phyloP scores from a whole-genome alignment of 2,113 vertebrate species.

The Nansenia antarctica region DNA sequence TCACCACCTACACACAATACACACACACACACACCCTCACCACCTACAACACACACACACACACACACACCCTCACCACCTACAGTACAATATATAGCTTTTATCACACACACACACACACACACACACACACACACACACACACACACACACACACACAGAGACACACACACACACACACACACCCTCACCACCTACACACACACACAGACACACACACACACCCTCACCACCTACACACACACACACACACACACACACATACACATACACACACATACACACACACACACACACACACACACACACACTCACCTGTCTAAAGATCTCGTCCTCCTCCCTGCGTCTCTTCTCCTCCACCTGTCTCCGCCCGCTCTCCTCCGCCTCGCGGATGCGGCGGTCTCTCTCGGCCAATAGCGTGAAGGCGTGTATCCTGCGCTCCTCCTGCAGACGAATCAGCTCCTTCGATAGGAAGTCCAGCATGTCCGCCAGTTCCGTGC shows the following conservation, averaged over 20 bases:
- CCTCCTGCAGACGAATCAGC: constrained; percentile 87
- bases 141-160: background rate
- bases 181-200: background rate
- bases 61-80: constrained; percentile 53
- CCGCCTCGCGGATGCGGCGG: constrained; percentile 82
- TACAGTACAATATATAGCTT: too few species aligned
- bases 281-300: background rate
- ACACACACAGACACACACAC: background rate
- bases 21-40: background rate
- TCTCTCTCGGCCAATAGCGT: constrained; percentile 86
- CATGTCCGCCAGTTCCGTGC: constrained; percentile 74
- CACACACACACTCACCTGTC: constrained; percentile 69
- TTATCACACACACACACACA: background rate
- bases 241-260: constrained; percentile 2
- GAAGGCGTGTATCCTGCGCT: constrained; percentile 86
- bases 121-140: background rate
- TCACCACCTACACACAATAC: background rate
- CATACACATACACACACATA: background rate
- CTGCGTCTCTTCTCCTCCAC: constrained; percentile 78
- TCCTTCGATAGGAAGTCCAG: constrained; percentile 92
- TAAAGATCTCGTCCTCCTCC: constrained; percentile 90
- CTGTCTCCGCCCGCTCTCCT: constrained; percentile 89
- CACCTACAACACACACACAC: background rate
- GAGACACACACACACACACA: background rate
- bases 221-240: background rate